Evolutionary conservation across 2,797 vertebrate genomes (phyloP), one percentile per base, ranked within the genome.

Genomic region (Rhinophrynus dorsalis): DNA sequence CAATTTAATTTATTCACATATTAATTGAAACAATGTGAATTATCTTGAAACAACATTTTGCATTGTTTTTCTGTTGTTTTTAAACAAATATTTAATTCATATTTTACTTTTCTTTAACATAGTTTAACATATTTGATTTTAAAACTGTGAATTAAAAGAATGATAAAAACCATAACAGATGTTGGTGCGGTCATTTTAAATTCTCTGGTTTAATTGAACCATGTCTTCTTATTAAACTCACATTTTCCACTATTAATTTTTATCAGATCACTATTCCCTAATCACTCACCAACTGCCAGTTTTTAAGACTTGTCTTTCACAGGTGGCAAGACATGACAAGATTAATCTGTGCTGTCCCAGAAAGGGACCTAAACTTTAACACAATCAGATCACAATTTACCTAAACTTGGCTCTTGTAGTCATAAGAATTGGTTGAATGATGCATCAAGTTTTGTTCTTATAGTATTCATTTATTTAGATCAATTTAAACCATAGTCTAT

Each of bases 171-270:
- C 11, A 17, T 40, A 23, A 37, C 55, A 57, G 32, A 57, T 57
- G 32, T 12, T 24, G 4, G 6, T 13, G 33, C 33, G 33, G 55
- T 37, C 33, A 57, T 37, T 57, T 26, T 24, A 57, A n/a, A 57
- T 40, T 38, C 55, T 55, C 35, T 24, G 10, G 38, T 57, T 38
- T 57, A 57, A 57, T 57, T 57, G 33, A 38, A 57, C 55, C 33
- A 15, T 57, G 55, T 57, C 55, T 57, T 33, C 55, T 57, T 57
- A 57, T 57, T 57, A 57, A 57, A 57, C 33, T 57, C 55, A 57
- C 55, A 57, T 57, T 57, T 57, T 57, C 55, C 33, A 23, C 55
- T 57, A 57, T 57, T 57, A 57, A 57, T 57, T 57, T 57, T 57
- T 37, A 57, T 57, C 55, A 57, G 18, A 57, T 57, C 55, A 57